Evolutionary conservation across 2,797 vertebrate genomes (phyloP).

Genomic region (Myripristis jacobus): DNA sequence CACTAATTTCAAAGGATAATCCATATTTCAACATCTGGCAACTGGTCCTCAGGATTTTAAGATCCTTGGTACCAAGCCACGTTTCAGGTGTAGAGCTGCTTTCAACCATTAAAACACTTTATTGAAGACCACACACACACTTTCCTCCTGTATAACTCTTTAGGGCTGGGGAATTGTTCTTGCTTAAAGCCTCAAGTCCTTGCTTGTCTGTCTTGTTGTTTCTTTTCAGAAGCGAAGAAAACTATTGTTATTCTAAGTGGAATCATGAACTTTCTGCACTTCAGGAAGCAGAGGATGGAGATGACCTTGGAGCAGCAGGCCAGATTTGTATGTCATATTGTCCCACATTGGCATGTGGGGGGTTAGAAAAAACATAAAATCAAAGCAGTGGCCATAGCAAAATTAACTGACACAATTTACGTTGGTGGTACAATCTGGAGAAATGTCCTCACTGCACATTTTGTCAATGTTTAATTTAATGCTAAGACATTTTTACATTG

Average conservation of each 20-base stretch:
- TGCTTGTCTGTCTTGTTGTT: background rate
- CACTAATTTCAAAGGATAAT: background rate
- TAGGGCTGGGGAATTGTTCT: no score
- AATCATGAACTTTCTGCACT: conserved; percentile 86
- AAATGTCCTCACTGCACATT: background rate
- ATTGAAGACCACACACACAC: no score
- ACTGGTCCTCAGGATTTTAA: background rate
- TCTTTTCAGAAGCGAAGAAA: conserved; percentile 76
- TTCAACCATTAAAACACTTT: no score
- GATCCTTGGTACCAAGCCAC: no score
- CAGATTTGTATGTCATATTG: conserved; percentile 75
- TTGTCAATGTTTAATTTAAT: background rate
- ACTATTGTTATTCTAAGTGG: conserved; percentile 81
- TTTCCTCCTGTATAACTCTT: no score
- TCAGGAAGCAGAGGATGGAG: conserved; percentile 80
- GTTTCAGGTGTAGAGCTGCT: no score
- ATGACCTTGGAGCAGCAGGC: conserved; percentile 73
- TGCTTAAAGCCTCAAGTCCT: no score
- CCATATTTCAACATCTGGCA: background rate
- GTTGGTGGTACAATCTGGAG: background rate
- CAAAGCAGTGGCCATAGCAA: background rate
- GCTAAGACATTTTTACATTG: background rate
- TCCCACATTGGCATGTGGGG: background rate
- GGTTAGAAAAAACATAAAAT: background rate
- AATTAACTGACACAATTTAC: background rate